Evolutionary conservation across 2,113 vertebrate genomes (phyloP), one percentile per base, ranked within the genome.

Genomic region (Callithrix jacchus): DNA sequence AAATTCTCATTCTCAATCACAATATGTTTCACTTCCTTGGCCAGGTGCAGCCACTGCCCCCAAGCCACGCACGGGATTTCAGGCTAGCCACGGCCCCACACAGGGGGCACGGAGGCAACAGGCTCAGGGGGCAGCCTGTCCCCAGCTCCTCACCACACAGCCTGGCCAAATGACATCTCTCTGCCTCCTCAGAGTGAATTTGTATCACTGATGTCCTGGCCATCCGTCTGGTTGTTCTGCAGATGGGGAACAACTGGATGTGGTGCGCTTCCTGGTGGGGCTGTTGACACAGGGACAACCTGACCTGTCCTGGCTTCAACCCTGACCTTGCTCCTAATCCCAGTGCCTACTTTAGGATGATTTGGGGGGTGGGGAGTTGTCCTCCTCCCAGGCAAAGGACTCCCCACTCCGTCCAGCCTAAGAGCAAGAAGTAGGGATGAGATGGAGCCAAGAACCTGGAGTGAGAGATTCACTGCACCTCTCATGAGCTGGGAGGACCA

Each of bases 21-120:
- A n/a, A 14, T 4, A 20, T 71, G 17, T 30, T 20, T 23, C 3
- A 3, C 10, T 8, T 21, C 14, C 54, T 73, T 8, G 61, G 8
- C 47, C 47, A 25, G 49, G 18, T 10, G 27, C 21, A n/a, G 0
- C 7, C 11, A 21, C 37, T 27, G 0, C 11, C 5, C 8, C 11
- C 3, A 8, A 52, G 4, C 37, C 12, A 64, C 5, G 13, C 10
- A 3, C 52, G 8, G 27, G 23, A 30, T 18, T 47, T 61, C 68
- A 40, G 79, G 52, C 25, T n/a, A 54, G 49, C 17, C 64, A 32
- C 52, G 18, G 1, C 56, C 49, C 8, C 18, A 27, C 42, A 58
- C 21, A 49, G 32, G 6, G 16, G 21, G 23, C 23, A 45, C 1
- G 30, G 85, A 54, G 0, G 35, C 35, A 30, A 1, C 3, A 35